phyloP scores from a whole-genome alignment of 2,797 vertebrate genomes.

The Neosilurus hyrtlii region DNA sequence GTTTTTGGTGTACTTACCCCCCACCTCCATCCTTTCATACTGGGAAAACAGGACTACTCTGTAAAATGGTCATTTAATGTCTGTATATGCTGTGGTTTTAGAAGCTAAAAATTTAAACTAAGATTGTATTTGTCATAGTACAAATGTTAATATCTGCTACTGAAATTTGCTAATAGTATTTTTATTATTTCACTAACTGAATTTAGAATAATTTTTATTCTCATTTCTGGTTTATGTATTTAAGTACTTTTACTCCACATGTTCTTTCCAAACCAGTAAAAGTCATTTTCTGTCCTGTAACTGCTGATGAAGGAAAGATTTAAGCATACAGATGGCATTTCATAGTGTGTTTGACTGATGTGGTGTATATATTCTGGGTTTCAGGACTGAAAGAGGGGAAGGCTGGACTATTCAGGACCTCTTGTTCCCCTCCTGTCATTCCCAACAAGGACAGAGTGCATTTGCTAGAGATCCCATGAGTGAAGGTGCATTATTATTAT shows the following conservation, averaged over 20 bases:
- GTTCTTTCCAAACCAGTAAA: background rate
- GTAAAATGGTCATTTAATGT: background rate
- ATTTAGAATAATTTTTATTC: background rate
- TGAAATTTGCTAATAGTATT: background rate
- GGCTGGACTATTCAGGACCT: constrained; percentile 68
- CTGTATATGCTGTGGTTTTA: constrained; percentile 17
- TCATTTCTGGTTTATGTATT: background rate
- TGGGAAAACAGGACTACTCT: constrained; percentile 3
- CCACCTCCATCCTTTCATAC: background rate
- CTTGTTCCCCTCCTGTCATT: constrained; percentile 68
- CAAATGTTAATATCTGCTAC: background rate
- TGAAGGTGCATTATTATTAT: constrained; percentile 60
- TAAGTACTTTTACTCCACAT: background rate
- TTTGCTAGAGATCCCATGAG: constrained; percentile 72
- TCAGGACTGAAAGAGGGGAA: constrained; percentile 74
- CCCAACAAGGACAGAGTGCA: constrained; percentile 69
- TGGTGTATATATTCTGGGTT: constrained; percentile 47
- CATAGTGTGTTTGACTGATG: constrained; percentile 50
- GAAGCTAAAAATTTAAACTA: background rate
- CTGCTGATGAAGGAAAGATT: background rate
- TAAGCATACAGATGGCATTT: background rate
- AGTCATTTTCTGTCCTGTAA: background rate
- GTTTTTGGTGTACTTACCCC: constrained; percentile 15
- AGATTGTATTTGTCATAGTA: background rate
- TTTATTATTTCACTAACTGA: background rate